Evolutionary conservation across 2,797 vertebrate species (phyloP), one percentile per base, ranked within the genome.

Genomic region (Menidia menidia): DNA sequence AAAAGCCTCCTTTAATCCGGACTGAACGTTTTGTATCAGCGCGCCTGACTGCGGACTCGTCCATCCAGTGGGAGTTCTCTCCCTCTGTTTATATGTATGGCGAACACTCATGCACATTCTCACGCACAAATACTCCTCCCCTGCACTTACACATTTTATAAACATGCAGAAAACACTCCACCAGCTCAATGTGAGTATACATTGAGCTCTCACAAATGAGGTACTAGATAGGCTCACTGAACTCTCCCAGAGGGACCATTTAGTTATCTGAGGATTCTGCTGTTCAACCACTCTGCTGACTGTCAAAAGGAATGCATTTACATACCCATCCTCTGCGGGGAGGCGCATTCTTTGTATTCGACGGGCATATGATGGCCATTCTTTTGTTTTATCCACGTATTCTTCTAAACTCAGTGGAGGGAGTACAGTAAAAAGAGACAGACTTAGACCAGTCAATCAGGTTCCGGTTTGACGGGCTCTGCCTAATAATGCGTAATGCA

Each of bases 381-480:
- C 56, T 32, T 59, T 71, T 69, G 54, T 54, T 62, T 71, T 56
- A 69, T 69, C 60, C 44, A 53, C 16, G 13, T 1, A 4, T 18
- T 73, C 57, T 73, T 62, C 13, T 16, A 3, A 47, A 60, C 42
- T 45, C 32, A n/a, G 60, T 33, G 31, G 48, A 55, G 31, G 19
- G 53, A 62, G 19, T 11, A 25, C 42, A 41, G 39, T 44, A 8
- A 55, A 45, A 41, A 64, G 30, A n/a, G 45, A 52, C 60, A 68
- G 54, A 54, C 51, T 56, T 50, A 81, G 71, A 89, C 78, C 61
- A 69, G 78, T 82, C 56, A 41, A 54, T 82, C 82, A 73, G 81
- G 85, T 89, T 88, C 82, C 80, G 77, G 74, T 85, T 77, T 81
- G 80, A 87, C 85, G 54, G 68, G 77, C 78, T 82, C 88, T 74